These are phyloP conservation scores for Mus pahari DNA, from an alignment of 2,113 vertebrate species.

Conservation along the genomic window DNA sequence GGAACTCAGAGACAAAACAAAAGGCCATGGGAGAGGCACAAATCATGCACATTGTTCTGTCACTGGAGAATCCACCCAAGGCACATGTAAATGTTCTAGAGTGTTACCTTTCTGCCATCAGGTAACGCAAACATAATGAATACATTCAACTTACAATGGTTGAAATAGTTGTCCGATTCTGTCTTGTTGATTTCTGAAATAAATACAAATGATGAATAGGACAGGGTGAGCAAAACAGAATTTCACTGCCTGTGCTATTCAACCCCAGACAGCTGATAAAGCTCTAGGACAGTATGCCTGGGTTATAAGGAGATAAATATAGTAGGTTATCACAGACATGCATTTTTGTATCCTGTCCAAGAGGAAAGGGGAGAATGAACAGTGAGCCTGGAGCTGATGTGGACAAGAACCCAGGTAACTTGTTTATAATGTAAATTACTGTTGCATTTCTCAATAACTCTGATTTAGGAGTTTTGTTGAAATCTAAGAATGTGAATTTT, in stretches of 20 bases:
- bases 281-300: neutral
- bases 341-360: neutral
- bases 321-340: neutral
- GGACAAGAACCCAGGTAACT: neutral
- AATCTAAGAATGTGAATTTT: neutral
- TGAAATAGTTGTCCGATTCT: constrained; percentile 79
- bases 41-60: neutral
- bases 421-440: neutral
- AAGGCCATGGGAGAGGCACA: neutral
- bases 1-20: neutral
- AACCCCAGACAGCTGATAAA: constrained; percentile 8
- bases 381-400: neutral
- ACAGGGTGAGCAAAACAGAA: neutral
- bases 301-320: neutral
- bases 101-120: neutral
- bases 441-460: neutral
- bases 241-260: neutral
- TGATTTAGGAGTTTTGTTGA: constrained; percentile 13
- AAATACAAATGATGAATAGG: constrained; percentile 58
- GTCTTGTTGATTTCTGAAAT: constrained; percentile 83
- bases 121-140: constrained; percentile 26
- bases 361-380: neutral
- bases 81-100: neutral
- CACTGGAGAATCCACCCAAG: neutral
- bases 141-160: constrained; percentile 75